phyloP scores from a whole-genome alignment of 2,888 invertebrate species.

The Hemicrepidius hirtus region DNA sequence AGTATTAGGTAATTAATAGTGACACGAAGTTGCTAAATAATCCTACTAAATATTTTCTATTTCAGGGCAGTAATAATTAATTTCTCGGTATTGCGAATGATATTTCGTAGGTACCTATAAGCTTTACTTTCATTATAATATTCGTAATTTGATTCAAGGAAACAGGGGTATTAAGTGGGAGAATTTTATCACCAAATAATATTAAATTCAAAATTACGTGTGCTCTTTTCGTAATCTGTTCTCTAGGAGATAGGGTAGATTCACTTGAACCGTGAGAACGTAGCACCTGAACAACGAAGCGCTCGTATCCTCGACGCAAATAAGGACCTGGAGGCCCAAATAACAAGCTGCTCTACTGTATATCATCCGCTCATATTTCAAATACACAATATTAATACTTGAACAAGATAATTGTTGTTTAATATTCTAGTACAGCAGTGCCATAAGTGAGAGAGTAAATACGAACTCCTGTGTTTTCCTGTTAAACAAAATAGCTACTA shows the following conservation, averaged over 20 bases:
- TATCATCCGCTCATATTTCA: slow-evolving; percentile 64
- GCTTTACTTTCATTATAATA: no score
- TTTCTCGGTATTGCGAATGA: no score
- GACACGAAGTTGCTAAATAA: no score
- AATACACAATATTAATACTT: slow-evolving; percentile 66
- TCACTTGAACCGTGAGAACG: slow-evolving; percentile 64
- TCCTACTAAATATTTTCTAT: no score
- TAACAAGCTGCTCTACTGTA: slow-evolving; percentile 57
- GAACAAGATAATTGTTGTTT: slow-evolving; percentile 66
- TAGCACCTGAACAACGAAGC: slow-evolving; percentile 62
- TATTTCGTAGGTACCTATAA: no score
- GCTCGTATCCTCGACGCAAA: slow-evolving; percentile 55
- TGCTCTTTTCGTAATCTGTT: slow-evolving; percentile 48
- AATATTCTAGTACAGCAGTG: slow-evolving; percentile 59
- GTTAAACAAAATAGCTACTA: slow-evolving; percentile 48
- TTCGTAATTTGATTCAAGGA: no score
- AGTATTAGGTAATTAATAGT: no score
- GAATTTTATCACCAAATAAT: slow-evolving; percentile 37
- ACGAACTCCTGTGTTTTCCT: slow-evolving; percentile 54
- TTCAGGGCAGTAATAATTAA: no score
- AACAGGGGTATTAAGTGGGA: background rate
- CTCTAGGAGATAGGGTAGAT: slow-evolving; percentile 53
- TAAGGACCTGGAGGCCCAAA: slow-evolving; percentile 40
- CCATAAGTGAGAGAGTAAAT: slow-evolving; percentile 57
- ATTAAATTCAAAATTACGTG: slow-evolving; percentile 49